A percentile compares a stretch with the other conserved stretches of the same genome.
Conservation (phyloP, 2,888 invertebrate genomes). For the Seira ritae region DNA sequence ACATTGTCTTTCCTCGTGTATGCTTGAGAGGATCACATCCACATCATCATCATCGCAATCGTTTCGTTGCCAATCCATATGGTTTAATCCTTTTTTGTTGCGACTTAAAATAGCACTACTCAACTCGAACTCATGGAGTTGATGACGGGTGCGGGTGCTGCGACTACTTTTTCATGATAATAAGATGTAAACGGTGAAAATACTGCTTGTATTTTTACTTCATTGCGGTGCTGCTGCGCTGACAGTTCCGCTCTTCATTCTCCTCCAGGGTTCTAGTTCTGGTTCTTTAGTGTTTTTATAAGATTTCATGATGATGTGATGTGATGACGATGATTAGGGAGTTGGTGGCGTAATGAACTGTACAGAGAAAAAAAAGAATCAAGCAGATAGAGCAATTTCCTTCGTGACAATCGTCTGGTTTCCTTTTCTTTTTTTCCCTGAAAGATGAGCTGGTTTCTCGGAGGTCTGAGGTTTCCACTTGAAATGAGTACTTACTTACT, state of each 20-base stretch:
- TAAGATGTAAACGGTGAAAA: slow-evolving; percentile 12
- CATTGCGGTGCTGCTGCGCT: not conserved
- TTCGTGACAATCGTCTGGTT: slow-evolving; percentile 42
- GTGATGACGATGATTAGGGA: slow-evolving; percentile 29
- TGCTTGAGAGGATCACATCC: too few species aligned
- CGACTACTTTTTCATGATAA: not conserved
- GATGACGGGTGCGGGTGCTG: not conserved
- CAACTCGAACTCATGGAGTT: not conserved
- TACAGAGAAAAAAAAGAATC: slow-evolving; percentile 36
- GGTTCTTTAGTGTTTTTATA: not conserved
- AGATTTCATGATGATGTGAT: slow-evolving; percentile 20
- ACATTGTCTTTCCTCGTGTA: not conserved
- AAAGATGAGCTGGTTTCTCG: not conserved
- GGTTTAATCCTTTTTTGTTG: slow-evolving; percentile 6
- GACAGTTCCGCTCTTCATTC: not conserved
- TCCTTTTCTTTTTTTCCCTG: slow-evolving; percentile 17
- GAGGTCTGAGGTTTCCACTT: not conserved
- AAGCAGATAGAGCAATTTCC: slow-evolving; percentile 50
- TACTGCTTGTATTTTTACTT: not conserved
- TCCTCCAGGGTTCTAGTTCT: too few species aligned
- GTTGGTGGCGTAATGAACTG: slow-evolving; percentile 60
- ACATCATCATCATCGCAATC: not conserved
- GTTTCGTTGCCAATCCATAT: not conserved
- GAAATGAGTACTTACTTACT: too few species aligned
- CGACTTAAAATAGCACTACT: slow-evolving; percentile 12